Percentiles rank a stretch among this genome's conserved stretches.
Conservation (phyloP, 2,797 vertebrate genomes). For the Mormyrops boulengeri region DNA sequence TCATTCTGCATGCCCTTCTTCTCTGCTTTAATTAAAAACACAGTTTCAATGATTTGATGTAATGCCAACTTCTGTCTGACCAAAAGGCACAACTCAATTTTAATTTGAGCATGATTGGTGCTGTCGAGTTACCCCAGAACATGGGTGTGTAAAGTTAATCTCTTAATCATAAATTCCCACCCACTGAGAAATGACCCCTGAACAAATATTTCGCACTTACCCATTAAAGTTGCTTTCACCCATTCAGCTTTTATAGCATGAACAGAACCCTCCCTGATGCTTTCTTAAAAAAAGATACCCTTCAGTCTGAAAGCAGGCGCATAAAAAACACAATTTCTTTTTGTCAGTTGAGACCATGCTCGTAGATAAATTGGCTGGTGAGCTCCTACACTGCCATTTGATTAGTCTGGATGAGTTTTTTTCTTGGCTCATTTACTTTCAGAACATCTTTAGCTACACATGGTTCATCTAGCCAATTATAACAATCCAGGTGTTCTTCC, state of each 20-base stretch:
- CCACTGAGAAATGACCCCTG: not conserved
- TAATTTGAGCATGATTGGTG: not conserved
- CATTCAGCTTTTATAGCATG: not conserved
- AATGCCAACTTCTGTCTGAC: not conserved
- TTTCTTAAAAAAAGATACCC: not conserved
- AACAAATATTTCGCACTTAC: not conserved
- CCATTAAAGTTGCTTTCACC: not conserved
- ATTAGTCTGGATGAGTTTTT: not conserved
- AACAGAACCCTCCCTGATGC: not conserved
- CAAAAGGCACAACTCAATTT: not conserved
- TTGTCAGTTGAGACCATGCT: not conserved
- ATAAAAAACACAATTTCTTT: not conserved
- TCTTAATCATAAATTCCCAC: not conserved
- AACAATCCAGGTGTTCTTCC: conserved; percentile 1
- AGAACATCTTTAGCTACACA: not conserved
- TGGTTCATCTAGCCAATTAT: conserved; percentile 8
- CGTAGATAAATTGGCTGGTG: not conserved
- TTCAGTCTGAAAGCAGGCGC: not conserved
- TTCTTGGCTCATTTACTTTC: not conserved
- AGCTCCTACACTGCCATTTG: not conserved
- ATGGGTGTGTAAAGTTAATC: not conserved
- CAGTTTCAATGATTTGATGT: not conserved
- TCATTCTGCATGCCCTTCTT: not conserved
- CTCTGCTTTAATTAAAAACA: not conserved
- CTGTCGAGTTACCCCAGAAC: not conserved